A percentile compares a stretch with the other conserved stretches of the same genome.
phyloP scores from a whole-genome alignment of 2,113 vertebrate genomes.

The Calidris pugnax region DNA sequence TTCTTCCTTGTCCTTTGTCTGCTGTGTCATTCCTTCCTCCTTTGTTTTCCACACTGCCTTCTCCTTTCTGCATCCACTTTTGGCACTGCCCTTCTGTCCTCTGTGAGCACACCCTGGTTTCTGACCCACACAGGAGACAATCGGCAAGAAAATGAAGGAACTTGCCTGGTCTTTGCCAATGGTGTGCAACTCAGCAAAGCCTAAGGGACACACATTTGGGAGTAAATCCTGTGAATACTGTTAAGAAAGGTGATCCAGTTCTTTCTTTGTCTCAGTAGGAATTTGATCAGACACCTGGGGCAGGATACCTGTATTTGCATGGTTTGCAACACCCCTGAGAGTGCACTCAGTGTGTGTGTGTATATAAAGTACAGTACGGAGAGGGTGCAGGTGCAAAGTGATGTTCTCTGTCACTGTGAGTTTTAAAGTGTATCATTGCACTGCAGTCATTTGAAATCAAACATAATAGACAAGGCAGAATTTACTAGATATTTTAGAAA shows the following conservation, averaged over 20 bases:
- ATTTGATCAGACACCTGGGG: not conserved
- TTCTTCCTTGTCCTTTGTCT: not conserved
- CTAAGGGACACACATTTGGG: not conserved
- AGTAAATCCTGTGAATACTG: not conserved
- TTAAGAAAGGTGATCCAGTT: not conserved
- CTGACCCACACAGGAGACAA: not conserved
- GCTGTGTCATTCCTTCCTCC: not conserved
- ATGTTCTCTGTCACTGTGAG: not conserved
- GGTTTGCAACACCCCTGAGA: no score
- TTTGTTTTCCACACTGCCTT: not conserved
- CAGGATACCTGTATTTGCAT: not conserved
- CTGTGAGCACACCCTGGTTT: fast-evolving
- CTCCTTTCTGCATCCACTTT: not conserved
- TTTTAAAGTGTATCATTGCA: not conserved
- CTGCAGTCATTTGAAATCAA: not conserved
- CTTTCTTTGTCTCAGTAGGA: not conserved
- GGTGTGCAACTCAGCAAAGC: not conserved
- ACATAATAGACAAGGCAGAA: not conserved
- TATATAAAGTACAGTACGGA: not conserved
- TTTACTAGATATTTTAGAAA: not conserved
- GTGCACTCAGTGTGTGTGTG: no score
- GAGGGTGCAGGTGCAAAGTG: not conserved
- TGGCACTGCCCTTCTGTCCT: no score
- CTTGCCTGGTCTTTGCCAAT: not conserved
- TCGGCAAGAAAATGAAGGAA: not conserved